Evolutionary conservation across 1,140 invertebrate species (phyloP).

Genomic region (Tetramorium parvispinum): DNA sequence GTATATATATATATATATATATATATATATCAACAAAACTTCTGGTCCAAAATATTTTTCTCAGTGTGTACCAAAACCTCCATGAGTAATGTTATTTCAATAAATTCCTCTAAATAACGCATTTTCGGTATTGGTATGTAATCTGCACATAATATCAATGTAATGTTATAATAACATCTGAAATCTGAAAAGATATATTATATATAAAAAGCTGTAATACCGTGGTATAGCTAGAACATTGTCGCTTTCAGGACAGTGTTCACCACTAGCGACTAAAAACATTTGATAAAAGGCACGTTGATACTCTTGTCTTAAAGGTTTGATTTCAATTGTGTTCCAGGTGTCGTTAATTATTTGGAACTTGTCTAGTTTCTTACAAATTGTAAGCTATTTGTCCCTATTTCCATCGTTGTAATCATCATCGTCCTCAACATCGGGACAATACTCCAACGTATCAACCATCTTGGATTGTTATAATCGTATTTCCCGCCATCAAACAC

Average conservation of each 20-base stretch:
- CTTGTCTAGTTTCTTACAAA: constrained; percentile 88
- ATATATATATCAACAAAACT: too few relatives aligned
- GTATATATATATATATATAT: too few relatives aligned
- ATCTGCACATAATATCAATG: constrained; percentile 40
- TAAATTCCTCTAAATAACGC: constrained; percentile 91
- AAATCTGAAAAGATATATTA: neutral
- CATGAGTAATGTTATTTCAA: constrained; percentile 90
- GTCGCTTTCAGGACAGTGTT: constrained; percentile 74
- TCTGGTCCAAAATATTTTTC: too few relatives aligned
- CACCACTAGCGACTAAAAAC: constrained; percentile 85
- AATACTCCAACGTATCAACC: too few relatives aligned
- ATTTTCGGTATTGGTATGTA: constrained; percentile 81
- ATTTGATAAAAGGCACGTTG: constrained; percentile 88
- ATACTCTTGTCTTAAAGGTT: constrained; percentile 88
- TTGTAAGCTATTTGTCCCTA: too few relatives aligned
- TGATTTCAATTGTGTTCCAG: constrained; percentile 88
- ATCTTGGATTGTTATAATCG: too few relatives aligned
- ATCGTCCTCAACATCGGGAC: too few relatives aligned
- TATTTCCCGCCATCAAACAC: too few relatives aligned
- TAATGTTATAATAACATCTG: neutral
- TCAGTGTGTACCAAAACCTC: constrained; percentile 92
- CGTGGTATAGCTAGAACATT: constrained; percentile 75
- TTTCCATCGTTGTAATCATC: too few relatives aligned
- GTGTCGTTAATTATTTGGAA: constrained; percentile 90
- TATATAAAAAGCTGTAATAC: constrained; percentile 30